These are phyloP conservation scores for Cheilosia vulpina DNA, from an alignment of 2,888 invertebrate species.

Conservation along the genomic window DNA sequence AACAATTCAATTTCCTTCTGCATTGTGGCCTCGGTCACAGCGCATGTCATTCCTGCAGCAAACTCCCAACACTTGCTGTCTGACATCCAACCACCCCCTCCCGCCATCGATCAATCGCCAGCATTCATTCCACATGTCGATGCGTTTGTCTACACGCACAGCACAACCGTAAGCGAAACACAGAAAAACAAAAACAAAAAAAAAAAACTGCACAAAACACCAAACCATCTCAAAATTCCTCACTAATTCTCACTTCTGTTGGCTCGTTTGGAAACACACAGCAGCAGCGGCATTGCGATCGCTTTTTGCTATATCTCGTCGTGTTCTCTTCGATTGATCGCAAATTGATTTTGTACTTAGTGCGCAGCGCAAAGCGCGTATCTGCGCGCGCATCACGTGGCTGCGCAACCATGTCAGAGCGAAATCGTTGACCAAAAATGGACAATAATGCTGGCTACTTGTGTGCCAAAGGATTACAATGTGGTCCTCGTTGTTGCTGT, in stretches of 20 bases:
- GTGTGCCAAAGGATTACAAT: slow-evolving; percentile 44
- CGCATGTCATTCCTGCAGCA: slow-evolving; percentile 23
- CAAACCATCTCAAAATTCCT: slow-evolving; percentile 73
- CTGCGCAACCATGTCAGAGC: slow-evolving; percentile 63
- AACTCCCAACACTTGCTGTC: slow-evolving; percentile 42
- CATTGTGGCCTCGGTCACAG: neutral
- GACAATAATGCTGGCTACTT: slow-evolving; percentile 62
- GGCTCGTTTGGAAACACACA: slow-evolving; percentile 41
- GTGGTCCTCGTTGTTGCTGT: slow-evolving; percentile 6
- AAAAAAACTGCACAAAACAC: slow-evolving; percentile 48
- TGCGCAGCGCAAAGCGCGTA: slow-evolving; percentile 19
- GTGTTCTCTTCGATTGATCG: slow-evolving; percentile 68
- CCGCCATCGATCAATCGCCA: neutral
- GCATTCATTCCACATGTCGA: slow-evolving; percentile 65
- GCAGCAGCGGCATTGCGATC: slow-evolving; percentile 39
- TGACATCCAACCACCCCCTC: slow-evolving; percentile 21
- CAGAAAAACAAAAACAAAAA: slow-evolving; percentile 18
- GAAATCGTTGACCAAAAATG: slow-evolving; percentile 73
- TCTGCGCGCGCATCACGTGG: slow-evolving; percentile 60
- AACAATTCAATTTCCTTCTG: neutral
- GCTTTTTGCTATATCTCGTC: slow-evolving; percentile 36
- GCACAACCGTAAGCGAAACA: slow-evolving; percentile 3
- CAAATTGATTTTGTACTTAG: slow-evolving; percentile 75
- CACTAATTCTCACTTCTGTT: slow-evolving; percentile 73
- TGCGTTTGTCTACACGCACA: slow-evolving; percentile 46